Base-by-base conservation (phyloP, 2,113 vertebrate genomes). In the Strix uralensis region DNA sequence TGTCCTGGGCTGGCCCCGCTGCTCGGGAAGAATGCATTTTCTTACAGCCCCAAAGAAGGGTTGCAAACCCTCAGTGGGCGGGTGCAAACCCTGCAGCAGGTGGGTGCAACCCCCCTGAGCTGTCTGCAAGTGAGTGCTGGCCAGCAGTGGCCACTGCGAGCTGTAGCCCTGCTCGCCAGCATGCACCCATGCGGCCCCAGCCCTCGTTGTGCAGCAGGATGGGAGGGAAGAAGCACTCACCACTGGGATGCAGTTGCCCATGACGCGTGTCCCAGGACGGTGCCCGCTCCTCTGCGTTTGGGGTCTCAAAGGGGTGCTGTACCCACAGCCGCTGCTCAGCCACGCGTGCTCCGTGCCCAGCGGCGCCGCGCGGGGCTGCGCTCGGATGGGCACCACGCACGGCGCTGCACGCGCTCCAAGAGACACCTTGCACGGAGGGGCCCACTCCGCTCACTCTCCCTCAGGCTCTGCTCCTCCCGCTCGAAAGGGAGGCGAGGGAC, bases 181-280 rank as follows among this genome's bases (percentile, higher is more conserved):
- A 1, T 2, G 44, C 12, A 5, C 22, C 32, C 62, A 3, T 2
- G 1, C 2, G 22, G 23, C 16, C 46, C 54, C 23, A 20, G 18
- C 46, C 27, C 55, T 38, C 2, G 3, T 8, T 8, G 1, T 4
- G 81, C 16, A 4, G 18, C 47, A 3, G 63, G 34, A 52, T 4
- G 30, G 58, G 7, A 17, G 20, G 16, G 36, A 63, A 14, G 58
- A 36, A 9, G 25, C 57, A 86, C 96, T 94, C 73, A 94, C 92
- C 96, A 42, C 84, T 0, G 32, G 67, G 72, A 89, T 22, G 49
- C 96, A 95, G 72, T 95, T 95, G 87, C 96, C 94, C 96, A 95
- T 94, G 81, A 5, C 1, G 46, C 0, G 4, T 23, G 66, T 34
- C 69, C 73, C 46, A 9, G 55, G 34, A 3, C 0, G 6, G 77